Percentiles rank a stretch among this genome's conserved stretches.
phyloP scores from a whole-genome alignment of 2,888 invertebrate genomes.

The Caenorhabditis wallacei region DNA sequence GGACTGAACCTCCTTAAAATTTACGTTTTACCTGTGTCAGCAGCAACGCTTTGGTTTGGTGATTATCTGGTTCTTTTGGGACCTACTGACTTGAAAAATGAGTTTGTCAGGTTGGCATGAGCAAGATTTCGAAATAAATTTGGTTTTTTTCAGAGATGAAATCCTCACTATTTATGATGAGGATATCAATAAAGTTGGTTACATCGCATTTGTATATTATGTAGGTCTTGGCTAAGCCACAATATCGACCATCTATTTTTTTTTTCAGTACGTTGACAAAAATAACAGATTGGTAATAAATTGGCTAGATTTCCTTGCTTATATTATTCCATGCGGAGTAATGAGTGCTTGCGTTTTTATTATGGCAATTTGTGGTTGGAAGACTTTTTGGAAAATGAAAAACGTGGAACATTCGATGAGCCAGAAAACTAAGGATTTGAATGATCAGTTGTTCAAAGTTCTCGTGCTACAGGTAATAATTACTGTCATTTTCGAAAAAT shows the following conservation, averaged over 20 bases:
- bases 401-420: constrained; percentile 23
- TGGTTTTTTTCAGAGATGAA: constrained; percentile 4
- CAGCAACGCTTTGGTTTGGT: not conserved
- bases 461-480: constrained; percentile 21
- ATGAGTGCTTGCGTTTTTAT: constrained; percentile 2
- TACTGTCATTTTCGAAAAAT: not conserved
- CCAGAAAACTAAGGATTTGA: constrained; percentile 22
- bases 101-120: constrained; percentile 13
- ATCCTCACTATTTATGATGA: not conserved
- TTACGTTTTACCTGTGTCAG: not conserved
- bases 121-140: not conserved
- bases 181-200: constrained; percentile 7
- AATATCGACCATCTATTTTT: not conserved
- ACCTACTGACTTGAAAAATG: constrained; percentile 1
- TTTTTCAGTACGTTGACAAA: constrained; percentile 13
- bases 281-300: constrained; percentile 5
- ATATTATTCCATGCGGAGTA: not conserved
- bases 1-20: not conserved
- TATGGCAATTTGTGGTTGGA: constrained; percentile 35
- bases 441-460: constrained; percentile 23
- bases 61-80: not conserved
- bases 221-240: not conserved
- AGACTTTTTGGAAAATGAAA: constrained; percentile 21
- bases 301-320: constrained; percentile 2
- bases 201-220: constrained; percentile 37